A percentile compares a stretch with the other conserved stretches of the same genome.
These are phyloP conservation scores for Actenoides lindsayi DNA, from an alignment of 2,113 vertebrate species.

Conservation along the genomic window DNA sequence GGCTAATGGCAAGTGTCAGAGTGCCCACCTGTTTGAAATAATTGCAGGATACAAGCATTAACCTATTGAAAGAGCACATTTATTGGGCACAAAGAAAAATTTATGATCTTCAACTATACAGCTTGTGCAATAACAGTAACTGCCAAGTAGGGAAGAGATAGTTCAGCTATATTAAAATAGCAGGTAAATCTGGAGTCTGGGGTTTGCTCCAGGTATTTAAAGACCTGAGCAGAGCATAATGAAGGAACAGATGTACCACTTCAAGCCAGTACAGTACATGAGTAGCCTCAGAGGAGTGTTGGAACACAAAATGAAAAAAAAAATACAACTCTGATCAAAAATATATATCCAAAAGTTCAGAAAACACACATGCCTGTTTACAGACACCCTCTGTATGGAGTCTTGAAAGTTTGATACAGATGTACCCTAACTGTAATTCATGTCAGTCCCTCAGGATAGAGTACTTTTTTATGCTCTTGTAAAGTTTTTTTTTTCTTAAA, in stretches of 20 bases:
- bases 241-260: constrained; percentile 60
- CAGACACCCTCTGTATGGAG: background rate
- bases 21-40: constrained; percentile 56
- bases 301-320: constrained; percentile 20
- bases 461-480: background rate
- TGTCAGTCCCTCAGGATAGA: background rate
- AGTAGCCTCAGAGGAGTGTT: constrained; percentile 44
- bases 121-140: constrained; percentile 43
- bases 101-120: constrained; percentile 39
- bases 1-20: constrained; percentile 57
- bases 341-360: background rate
- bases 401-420: background rate
- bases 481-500: constrained; percentile 16
- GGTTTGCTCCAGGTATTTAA: constrained; percentile 64
- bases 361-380: background rate
- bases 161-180: constrained; percentile 56
- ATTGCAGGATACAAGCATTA: constrained; percentile 60
- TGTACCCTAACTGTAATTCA: background rate
- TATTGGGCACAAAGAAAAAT: constrained; percentile 45
- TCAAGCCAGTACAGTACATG: constrained; percentile 37
- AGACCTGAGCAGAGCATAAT: constrained; percentile 52
- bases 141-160: constrained; percentile 52
- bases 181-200: constrained; percentile 65
- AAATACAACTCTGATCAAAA: background rate
- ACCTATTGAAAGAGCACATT: constrained; percentile 40